Conservation (phyloP, 1,140 invertebrate genomes). For the Akabosia matsudoensis region DNA sequence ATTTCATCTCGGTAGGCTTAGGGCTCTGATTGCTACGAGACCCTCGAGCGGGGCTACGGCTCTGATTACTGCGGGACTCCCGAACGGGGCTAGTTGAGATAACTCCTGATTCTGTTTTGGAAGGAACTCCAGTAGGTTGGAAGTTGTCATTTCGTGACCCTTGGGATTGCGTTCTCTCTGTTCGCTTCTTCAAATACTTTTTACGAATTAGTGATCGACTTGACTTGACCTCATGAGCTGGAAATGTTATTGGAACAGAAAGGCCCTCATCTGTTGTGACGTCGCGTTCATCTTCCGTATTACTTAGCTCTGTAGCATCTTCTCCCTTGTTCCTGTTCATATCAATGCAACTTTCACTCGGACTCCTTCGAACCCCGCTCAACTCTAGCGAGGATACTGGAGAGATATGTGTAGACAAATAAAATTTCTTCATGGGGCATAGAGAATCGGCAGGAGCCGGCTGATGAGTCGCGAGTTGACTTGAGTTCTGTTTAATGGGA, state of each 20-base stretch:
- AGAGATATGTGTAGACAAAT: too few relatives aligned
- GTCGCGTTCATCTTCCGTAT: not conserved
- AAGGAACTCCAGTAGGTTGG: too few relatives aligned
- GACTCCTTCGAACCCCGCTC: not conserved
- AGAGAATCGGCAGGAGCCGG: too few relatives aligned
- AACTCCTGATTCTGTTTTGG: not conserved
- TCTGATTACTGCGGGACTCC: not conserved
- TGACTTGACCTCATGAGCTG: not conserved
- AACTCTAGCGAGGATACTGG: not conserved
- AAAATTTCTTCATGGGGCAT: too few relatives aligned
- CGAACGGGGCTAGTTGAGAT: too few relatives aligned
- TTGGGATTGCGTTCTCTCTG: not conserved
- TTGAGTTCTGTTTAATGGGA: too few relatives aligned
- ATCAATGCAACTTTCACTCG: not conserved
- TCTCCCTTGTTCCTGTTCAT: not conserved
- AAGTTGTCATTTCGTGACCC: not conserved
- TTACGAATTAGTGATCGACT: conserved; percentile 9
- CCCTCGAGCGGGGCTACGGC: not conserved
- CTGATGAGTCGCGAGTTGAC: too few relatives aligned
- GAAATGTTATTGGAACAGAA: not conserved
- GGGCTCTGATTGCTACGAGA: too few relatives aligned
- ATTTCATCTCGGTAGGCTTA: too few relatives aligned
- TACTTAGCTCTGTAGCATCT: not conserved
- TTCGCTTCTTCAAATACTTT: conserved; percentile 4
- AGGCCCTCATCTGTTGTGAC: not conserved